Base-by-base conservation (phyloP, 2,888 invertebrate genomes). In the Aleiodes testaceus region DNA sequence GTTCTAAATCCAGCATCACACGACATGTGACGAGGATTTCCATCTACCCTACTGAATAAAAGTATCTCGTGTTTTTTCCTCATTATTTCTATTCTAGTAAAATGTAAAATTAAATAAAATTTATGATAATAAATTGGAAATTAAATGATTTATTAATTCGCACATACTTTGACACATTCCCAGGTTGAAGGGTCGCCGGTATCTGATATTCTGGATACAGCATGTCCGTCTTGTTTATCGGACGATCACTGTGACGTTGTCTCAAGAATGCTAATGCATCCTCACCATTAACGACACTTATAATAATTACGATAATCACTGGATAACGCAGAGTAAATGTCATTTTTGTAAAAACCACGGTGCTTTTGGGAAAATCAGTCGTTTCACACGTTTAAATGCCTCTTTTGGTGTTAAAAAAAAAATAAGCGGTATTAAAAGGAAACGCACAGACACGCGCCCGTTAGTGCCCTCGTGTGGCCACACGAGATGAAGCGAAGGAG, bases 201-300 rank as follows among this genome's bases (percentile, higher is more conserved):
- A 86, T 85, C 77, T 85, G 87, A 77, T 85, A 86, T 75, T 87
- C 87, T 76, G 86, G 87, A 75, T 83, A 86, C n/a, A 87, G 78
- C 49, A 87, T 87, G 22, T 84, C 81, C 63, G 85, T 85, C 9
- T 81, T 77, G 75, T 87, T 85, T 80, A 87, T 87, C 22, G 52
- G 77, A 14, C 82, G 82, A 66, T 82, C 83, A 30, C 82, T 83
- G 59, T 73, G 75, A 65, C 71, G 75, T 55, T 76, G 76, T 45
- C 76, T 69, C 50, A 74, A 68, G 9, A 72, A 59, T 30, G 72
- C 64, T 5, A 75, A 67, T 30, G 75, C 75, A 55, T 76, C 77
- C 36, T 77, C 77, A 69, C 77, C 72, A 22, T 73, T 70, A 7
- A 73, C 77, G 53, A 67, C 71, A 26, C 70, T 70, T 30, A 53